Conservation (phyloP, 2,113 vertebrate species). For the Ageneiosus marmoratus region DNA sequence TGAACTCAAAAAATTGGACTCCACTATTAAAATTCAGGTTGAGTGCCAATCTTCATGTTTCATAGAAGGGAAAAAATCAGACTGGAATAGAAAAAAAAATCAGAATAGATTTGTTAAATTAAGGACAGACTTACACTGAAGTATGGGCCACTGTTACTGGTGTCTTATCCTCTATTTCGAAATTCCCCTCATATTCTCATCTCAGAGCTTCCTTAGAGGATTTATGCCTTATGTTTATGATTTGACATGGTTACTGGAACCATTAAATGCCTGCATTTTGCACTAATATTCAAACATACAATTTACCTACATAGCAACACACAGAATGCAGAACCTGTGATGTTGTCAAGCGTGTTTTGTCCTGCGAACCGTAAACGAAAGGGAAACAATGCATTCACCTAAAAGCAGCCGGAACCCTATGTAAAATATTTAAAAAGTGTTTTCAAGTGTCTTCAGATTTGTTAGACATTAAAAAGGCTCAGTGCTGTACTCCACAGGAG, state of each 20-base stretch:
- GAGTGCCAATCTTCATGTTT: constrained; percentile 26
- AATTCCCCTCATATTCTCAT: background rate
- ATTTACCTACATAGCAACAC: no score
- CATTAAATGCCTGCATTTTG: background rate
- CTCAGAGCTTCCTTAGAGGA: constrained; percentile 12
- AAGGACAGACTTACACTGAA: constrained; percentile 10
- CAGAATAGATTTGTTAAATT: constrained; percentile 33
- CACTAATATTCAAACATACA: no score
- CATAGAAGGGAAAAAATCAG: constrained; percentile 1
- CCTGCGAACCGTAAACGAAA: no score
- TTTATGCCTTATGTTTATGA: constrained; percentile 22
- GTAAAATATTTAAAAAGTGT: no score
- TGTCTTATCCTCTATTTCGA: background rate
- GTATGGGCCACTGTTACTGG: background rate
- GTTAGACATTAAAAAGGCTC: no score
- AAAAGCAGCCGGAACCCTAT: no score
- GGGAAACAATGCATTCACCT: no score
- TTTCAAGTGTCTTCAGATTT: no score
- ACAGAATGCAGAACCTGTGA: no score
- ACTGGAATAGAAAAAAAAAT: background rate
- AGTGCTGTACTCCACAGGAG: no score
- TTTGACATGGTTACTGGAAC: background rate
- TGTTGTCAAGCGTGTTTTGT: no score
- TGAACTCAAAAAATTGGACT: constrained; percentile 29
- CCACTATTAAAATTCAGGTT: constrained; percentile 25